phyloP scores from a whole-genome alignment of 2,113 vertebrate species.

The Psittacula cyanocephala region DNA sequence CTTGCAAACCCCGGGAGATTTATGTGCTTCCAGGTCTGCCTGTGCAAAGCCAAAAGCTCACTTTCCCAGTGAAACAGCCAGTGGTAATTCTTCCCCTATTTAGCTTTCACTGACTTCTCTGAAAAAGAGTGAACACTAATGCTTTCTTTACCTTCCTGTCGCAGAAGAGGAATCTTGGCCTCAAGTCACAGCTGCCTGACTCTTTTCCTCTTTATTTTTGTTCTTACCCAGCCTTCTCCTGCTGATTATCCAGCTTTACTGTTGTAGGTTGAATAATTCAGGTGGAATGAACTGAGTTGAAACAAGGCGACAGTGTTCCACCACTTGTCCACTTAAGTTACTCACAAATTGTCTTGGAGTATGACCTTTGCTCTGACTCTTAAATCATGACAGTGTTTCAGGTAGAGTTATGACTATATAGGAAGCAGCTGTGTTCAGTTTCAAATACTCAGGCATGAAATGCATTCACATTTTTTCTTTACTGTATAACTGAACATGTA shows the following conservation, averaged over 20 bases:
- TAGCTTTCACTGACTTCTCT: not conserved
- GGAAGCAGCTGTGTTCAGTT: not conserved
- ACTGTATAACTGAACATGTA: conserved; percentile 14
- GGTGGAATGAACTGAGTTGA: conserved; percentile 25
- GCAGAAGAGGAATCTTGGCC: not conserved
- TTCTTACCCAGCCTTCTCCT: not conserved
- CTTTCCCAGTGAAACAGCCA: not conserved
- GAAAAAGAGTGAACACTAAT: not conserved
- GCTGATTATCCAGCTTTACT: not conserved
- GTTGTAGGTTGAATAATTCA: conserved; percentile 40
- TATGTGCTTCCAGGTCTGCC: not conserved
- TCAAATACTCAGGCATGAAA: conserved; percentile 35
- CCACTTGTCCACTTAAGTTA: conserved; percentile 44
- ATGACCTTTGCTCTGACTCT: not conserved
- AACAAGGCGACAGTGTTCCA: conserved; percentile 27
- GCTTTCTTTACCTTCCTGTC: not conserved
- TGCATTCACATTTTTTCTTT: conserved; percentile 26
- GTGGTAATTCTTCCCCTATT: not conserved
- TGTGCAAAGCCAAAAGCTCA: not conserved
- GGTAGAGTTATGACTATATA: not conserved
- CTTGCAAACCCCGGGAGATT: not conserved
- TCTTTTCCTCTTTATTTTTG: conserved; percentile 16
- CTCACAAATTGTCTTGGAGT: not conserved
- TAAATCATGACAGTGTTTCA: not conserved
- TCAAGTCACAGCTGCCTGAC: not conserved